Evolutionary conservation across 2,888 invertebrate species (phyloP).

Genomic region (Hylaea fasciaria): DNA sequence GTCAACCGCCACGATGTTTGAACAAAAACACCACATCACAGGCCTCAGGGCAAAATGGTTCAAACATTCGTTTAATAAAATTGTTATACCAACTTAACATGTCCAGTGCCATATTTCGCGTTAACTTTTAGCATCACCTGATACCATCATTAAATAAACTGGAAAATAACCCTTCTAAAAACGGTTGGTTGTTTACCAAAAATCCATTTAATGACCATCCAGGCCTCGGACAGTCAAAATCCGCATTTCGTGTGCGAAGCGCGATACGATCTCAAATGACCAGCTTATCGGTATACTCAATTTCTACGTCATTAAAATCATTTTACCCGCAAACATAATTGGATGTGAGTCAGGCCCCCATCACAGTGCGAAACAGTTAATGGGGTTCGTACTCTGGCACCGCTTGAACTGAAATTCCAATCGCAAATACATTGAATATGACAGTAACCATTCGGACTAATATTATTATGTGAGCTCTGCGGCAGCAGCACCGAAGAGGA

Average conservation of each 20-base stretch:
- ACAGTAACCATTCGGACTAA: too few relatives aligned
- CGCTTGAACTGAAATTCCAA: too few relatives aligned
- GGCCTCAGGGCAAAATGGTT: too few relatives aligned
- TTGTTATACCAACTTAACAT: too few relatives aligned
- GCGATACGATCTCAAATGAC: constrained; percentile 57
- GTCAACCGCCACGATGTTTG: too few relatives aligned
- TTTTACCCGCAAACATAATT: constrained; percentile 57
- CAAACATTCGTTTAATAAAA: too few relatives aligned
- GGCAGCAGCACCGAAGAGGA: too few relatives aligned
- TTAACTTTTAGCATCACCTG: background rate
- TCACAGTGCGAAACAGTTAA: constrained; percentile 28
- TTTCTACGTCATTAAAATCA: constrained; percentile 63
- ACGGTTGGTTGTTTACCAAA: constrained; percentile 12
- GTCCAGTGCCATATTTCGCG: too few relatives aligned
- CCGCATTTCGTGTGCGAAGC: constrained; percentile 42
- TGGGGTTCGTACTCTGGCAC: background rate
- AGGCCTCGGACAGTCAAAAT: constrained; percentile 33
- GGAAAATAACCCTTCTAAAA: constrained; percentile 11
- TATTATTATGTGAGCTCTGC: too few relatives aligned
- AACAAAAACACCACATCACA: too few relatives aligned
- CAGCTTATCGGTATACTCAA: constrained; percentile 55
- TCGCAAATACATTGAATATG: background rate
- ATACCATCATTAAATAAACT: background rate
- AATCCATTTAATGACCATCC: constrained; percentile 19
- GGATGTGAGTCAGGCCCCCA: constrained; percentile 47